These are phyloP conservation scores for Centropus bengalensis DNA, from an alignment of 2,113 vertebrate genomes.

Conservation along the genomic window DNA sequence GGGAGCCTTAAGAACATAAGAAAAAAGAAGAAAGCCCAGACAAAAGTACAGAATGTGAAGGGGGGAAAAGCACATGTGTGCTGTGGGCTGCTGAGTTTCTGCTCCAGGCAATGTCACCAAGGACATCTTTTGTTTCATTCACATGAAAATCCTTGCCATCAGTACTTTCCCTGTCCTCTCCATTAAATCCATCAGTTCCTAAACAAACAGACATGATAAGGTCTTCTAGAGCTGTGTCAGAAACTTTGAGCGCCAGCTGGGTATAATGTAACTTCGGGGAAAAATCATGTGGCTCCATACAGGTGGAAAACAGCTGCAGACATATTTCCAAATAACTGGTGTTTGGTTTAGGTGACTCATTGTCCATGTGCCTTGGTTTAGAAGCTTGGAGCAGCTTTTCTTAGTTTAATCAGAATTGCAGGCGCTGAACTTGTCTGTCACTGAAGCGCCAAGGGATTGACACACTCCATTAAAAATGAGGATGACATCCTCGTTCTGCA, in stretches of 20 bases:
- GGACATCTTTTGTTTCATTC: constrained; percentile 11
- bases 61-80: background rate
- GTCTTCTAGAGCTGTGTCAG: background rate
- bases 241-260: background rate
- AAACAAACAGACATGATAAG: background rate
- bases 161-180: background rate
- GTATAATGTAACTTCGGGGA: accelerated
- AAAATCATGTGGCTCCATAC: background rate
- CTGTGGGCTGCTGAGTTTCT: background rate
- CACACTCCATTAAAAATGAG: background rate
- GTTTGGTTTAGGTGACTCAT: background rate
- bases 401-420: background rate
- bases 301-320: background rate
- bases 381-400: background rate
- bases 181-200: background rate
- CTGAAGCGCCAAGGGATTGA: background rate
- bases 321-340: background rate
- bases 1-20: background rate
- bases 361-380: background rate
- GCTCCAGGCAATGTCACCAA: background rate
- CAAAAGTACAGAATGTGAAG: constrained; percentile 1
- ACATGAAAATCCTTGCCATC: background rate
- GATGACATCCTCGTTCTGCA: background rate
- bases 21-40: background rate
- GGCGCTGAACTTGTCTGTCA: background rate